Base-by-base conservation (phyloP, 2,888 invertebrate species). In the Nebria brevicollis region DNA sequence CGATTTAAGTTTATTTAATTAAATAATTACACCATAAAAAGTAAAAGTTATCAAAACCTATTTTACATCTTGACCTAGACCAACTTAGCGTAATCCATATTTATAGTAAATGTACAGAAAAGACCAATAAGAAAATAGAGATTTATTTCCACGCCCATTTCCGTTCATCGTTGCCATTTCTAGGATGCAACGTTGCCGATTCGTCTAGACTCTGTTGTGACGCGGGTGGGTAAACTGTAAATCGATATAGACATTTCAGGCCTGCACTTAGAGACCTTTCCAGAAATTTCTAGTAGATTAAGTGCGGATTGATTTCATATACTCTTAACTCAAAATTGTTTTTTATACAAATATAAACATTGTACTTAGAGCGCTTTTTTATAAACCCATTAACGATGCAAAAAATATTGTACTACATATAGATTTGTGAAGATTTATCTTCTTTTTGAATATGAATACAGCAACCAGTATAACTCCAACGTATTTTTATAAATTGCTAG, bases 41-140 rank as follows among this genome's bases (percentile, higher is more conserved):
- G 54, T 8, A 54, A 54, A 54, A 11, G 54, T 5, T 70, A 70
- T 70, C 25, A 70, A 70, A 70, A 70, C 70, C 54, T 25, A 25
- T 13, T n/a, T 70, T 70, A 68, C 77, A 68, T 42, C 77, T 66
- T 77, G 77, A 77, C 77, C 77, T 77, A 77, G 68, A 68, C 66
- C 77, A 77, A 77, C 68, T 41, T 77, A 68, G 15, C 76, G 34
- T 42, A 75, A 75, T 75, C 75, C 75, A 68, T 76, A 66, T 65
- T 20, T 66, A 66, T 25, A 20, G 42, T n/a, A 68, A 66, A 77
- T 77, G 42, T 42, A 70, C 15, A 68, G 20, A 77, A 77, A 68
- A 77, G 34, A 11, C 77, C 77, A 77, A 77, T 77, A 13, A 15
- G 34, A 25, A n/a, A 42, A 42, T 25, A 77, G 66, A 70, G n/a